phyloP scores from a whole-genome alignment of 2,888 invertebrate genomes.

The Punctoribates punctum region DNA sequence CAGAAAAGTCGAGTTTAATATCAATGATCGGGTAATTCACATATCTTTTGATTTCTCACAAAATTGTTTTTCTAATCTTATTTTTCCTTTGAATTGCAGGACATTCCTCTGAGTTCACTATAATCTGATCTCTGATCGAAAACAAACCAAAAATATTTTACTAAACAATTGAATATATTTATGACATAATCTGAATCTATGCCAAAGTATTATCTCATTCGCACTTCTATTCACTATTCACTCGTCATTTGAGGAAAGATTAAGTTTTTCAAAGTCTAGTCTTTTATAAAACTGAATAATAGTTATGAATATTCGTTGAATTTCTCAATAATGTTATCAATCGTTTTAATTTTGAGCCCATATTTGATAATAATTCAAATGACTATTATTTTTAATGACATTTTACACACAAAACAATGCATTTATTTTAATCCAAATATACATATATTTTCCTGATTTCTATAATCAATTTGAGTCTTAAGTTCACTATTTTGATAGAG shows the following conservation, averaged over 20 bases:
- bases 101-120: constrained; percentile 39
- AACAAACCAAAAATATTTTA: background rate
- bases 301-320: background rate
- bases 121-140: constrained; percentile 4
- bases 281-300: constrained; percentile 18
- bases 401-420: too few relatives aligned
- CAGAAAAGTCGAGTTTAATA: constrained; percentile 47
- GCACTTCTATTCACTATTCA: background rate
- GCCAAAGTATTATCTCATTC: constrained; percentile 31
- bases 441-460: too few relatives aligned
- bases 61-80: background rate
- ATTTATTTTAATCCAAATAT: too few relatives aligned
- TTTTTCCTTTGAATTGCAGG: constrained; percentile 9
- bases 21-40: constrained; percentile 46
- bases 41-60: background rate
- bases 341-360: too few relatives aligned
- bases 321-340: background rate
- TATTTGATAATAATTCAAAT: too few relatives aligned
- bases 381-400: too few relatives aligned
- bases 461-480: too few relatives aligned
- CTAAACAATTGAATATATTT: background rate
- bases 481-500: too few relatives aligned
- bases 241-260: background rate
- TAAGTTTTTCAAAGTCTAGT: constrained; percentile 33
- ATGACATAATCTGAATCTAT: constrained; percentile 2